Evolutionary conservation across 1,140 invertebrate species (phyloP), one percentile per base, ranked within the genome.

Genomic region (Euura saliciscinereae): DNA sequence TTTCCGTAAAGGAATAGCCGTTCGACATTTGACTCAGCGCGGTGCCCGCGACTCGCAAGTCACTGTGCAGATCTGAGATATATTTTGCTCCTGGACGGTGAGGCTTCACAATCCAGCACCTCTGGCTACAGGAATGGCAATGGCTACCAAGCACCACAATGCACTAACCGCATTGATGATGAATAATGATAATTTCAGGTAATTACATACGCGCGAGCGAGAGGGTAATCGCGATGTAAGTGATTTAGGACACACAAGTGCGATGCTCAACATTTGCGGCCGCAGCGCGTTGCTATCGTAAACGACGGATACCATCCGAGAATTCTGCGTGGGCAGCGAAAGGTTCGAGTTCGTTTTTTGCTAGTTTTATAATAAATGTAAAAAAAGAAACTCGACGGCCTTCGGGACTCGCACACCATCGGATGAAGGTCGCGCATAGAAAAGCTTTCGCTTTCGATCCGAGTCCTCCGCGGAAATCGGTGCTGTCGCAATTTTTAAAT

Each of bases 141-240:
- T 59, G 51, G 51, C 51, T 59, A 59, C 51, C 51, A 59, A 59
- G 51, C 51, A 59, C 51, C 51, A 59, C 51, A 59, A 59, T 59
- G 51, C 51, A 59, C 51, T 59, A 59, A 59, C 51, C 70, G 70
- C 68, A 70, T 77, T 71, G 72, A 73, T 75, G 71, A 72, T 77
- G 75, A 76, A 73, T 76, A 76, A 76, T 74, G 75, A 77, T 77
- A 77, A 77, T 75, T 73, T 73, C 71, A 71, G 69, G 72, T 77
- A 77, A 77, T 75, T 77, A 75, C 70, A 77, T 72, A 73, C 45
- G 70, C 69, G 66, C 8, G 69, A 45, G 71, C 43, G 43, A 28
- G 28, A 28, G 13, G 73, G 72, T 77, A 73, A 74, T 75, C 69
- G 72, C 74, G 73, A 76, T 74, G 68, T 76, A 72, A 76, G 75